Percentiles rank a stretch among this genome's conserved stretches.
phyloP scores from a whole-genome alignment of 37 sponge, comb jelly and placozoan species.

The Ianthella basta region DNA sequence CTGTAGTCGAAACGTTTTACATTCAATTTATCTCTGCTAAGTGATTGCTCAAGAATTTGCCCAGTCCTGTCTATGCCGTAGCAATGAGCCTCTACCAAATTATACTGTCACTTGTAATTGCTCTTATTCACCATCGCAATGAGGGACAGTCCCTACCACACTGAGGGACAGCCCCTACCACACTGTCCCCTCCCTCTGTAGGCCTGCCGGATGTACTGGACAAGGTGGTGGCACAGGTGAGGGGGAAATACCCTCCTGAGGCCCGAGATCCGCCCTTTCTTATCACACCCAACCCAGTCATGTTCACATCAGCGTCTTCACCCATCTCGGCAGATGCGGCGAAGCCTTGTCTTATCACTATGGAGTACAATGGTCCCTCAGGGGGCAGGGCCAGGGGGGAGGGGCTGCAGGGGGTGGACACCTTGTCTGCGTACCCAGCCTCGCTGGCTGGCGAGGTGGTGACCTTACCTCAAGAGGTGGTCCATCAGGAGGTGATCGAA shows the following conservation, averaged over 20 bases:
- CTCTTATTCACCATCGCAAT: too few relatives aligned
- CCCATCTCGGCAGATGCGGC: neutral
- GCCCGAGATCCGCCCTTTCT: conserved; percentile 6
- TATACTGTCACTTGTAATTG: too few relatives aligned
- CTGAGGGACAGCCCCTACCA: neutral
- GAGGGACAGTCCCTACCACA: too few relatives aligned
- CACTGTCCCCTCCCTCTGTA: neutral
- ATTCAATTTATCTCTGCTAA: too few relatives aligned
- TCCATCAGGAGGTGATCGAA: neutral
- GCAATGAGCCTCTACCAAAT: too few relatives aligned
- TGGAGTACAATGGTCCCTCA: neutral
- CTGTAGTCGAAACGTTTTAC: too few relatives aligned
- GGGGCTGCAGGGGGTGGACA: neutral
- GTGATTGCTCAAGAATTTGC: too few relatives aligned
- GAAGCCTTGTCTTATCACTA: neutral
- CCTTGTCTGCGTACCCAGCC: neutral
- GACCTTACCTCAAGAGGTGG: neutral
- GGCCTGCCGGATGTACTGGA: neutral
- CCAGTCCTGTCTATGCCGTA: too few relatives aligned
- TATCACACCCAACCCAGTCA: neutral
- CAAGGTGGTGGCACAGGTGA: conserved; percentile 10
- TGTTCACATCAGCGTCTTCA: neutral
- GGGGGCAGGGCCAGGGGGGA: neutral
- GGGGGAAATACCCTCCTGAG: neutral
- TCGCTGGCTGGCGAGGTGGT: neutral